Conservation (phyloP, 2,797 vertebrate species). For the Acomys russatus region DNA sequence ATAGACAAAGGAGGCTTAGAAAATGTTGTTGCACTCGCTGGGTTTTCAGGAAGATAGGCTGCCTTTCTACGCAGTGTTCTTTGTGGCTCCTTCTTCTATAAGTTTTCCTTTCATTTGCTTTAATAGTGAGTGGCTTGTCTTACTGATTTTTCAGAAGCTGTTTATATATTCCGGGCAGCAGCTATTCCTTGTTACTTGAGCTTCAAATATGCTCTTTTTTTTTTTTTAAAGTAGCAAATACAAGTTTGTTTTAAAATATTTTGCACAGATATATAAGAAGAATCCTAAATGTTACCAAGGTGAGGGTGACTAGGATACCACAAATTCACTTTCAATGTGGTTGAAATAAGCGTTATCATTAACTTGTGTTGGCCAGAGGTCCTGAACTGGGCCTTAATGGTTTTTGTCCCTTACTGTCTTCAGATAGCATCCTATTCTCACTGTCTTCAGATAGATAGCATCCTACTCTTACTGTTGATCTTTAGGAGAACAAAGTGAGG, state of each 20-base stretch:
- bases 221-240: background rate
- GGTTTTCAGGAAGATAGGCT: background rate
- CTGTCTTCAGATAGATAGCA: background rate
- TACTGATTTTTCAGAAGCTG: background rate
- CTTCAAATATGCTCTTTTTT: background rate
- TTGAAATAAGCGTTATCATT: background rate
- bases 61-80: background rate
- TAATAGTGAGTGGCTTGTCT: background rate
- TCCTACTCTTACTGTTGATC: background rate
- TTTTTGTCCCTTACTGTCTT: background rate
- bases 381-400: background rate
- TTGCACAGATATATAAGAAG: background rate
- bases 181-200: background rate
- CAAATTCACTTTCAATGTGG: background rate
- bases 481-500: background rate
- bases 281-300: background rate
- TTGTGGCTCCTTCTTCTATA: background rate
- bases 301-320: background rate
- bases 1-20: background rate
- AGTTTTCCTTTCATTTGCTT: background rate
- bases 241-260: background rate
- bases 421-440: background rate
- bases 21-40: background rate
- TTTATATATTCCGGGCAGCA: background rate
- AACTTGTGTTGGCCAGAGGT: background rate